Base-by-base conservation (phyloP, 2,888 invertebrate genomes). In the Unio delphinus region DNA sequence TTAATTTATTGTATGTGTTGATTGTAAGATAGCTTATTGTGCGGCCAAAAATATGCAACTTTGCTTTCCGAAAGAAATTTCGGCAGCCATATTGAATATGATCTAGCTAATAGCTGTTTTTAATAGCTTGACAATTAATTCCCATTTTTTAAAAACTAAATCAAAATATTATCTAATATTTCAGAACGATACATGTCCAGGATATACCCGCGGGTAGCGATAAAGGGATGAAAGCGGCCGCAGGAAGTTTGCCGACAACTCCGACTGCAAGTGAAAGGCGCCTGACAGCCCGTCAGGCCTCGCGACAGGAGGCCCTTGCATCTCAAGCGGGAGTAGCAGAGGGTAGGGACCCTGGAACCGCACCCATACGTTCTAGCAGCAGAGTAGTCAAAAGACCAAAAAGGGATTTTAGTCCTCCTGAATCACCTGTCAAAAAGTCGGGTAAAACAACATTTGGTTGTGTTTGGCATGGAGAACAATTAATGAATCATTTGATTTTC, bases 391-490 rank as follows among this genome's bases (percentile, higher is more conserved):
- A 81, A 66, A 76, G 79, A 68, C 79, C 81, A 18, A 76, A 76
- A 64, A 73, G 82, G 61, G 83, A 84, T 68, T 63, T 80, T 6
- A 84, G 84, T 61, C 84, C 84, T 18, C 80, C 81, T 5, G 80
- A 78, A 45, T 84, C 84, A 17, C 84, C 84, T 18, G 80, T 74
- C 3, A 84, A 84, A 68, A 84, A 84, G 76, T 55, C 70, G 62
- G 73, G 78, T 78, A 65, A 26, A 17, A 60, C 20, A 55, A 56
- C 23, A 63, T n/a, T 34, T 26, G 71, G 68, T 69, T 11, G 26
- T 4, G 5, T 62, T 18, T n/a, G 18, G 23, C 60, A 55, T 55
- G 1, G 4, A 15, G 26, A 18, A 45, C 20, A 34, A n/a, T 45
- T 4, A 11, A 45, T 23, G 34, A 45, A 34, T 34, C 15, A 18